A percentile compares a stretch with the other conserved stretches of the same genome.
Evolutionary conservation across 1,140 invertebrate genomes (phyloP).

Genomic region (Harlomillsia oculata): DNA sequence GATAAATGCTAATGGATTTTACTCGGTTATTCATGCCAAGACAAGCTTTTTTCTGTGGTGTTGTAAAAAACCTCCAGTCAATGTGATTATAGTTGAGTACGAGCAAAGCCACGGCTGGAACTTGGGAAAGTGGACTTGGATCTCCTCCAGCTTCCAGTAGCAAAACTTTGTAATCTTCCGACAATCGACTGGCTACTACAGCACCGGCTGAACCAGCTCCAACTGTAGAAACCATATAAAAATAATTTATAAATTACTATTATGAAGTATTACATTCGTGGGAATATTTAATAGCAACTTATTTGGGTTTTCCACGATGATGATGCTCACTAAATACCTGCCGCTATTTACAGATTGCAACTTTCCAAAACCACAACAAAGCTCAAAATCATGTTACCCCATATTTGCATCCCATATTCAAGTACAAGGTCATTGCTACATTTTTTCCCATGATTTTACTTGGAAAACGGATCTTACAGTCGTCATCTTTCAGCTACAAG

Average conservation of each 20-base stretch:
- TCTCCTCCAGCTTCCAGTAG: conserved; percentile 44
- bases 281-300: too few relatives aligned
- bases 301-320: too few relatives aligned
- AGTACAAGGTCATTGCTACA: too few relatives aligned
- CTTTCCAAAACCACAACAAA: too few relatives aligned
- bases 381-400: too few relatives aligned
- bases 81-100: conserved; percentile 51
- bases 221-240: conserved; percentile 36
- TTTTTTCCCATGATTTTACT: too few relatives aligned
- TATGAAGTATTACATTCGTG: too few relatives aligned
- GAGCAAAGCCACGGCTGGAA: conserved; percentile 47
- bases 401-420: too few relatives aligned
- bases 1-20: not conserved
- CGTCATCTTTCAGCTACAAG: too few relatives aligned
- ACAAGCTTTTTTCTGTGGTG: conserved; percentile 48
- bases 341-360: too few relatives aligned
- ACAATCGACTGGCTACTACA: conserved; percentile 46
- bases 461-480: too few relatives aligned
- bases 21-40: conserved; percentile 10
- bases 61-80: conserved; percentile 58
- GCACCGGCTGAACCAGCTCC: conserved; percentile 48
- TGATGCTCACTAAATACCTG: too few relatives aligned
- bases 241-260: not conserved
- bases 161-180: conserved; percentile 41
- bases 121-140: conserved; percentile 38